A percentile compares a stretch with the other conserved stretches of the same genome.
phyloP scores from a whole-genome alignment of 2,113 vertebrate species.

The Daboia siamensis region DNA sequence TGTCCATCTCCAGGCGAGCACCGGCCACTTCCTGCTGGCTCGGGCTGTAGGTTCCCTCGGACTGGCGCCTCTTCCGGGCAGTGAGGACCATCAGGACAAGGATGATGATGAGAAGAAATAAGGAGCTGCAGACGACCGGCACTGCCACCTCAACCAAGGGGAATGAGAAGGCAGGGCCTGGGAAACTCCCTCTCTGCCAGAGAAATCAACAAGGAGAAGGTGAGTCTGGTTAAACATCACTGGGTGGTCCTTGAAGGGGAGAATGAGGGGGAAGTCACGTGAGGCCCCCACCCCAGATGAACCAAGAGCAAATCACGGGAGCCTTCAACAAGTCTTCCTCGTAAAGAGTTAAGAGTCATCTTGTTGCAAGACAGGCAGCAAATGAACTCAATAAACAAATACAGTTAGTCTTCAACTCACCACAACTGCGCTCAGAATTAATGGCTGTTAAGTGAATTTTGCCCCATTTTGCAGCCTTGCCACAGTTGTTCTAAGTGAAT shows the following conservation, averaged over 20 bases:
- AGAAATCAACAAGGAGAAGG: conserved; percentile 51
- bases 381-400: too few species aligned
- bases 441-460: too few species aligned
- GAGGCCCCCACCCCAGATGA: neutral
- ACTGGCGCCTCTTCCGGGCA: conserved; percentile 90
- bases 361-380: too few species aligned
- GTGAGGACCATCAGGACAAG: conserved; percentile 87
- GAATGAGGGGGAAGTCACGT: neutral
- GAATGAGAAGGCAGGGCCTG: conserved; percentile 67
- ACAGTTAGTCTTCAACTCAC: too few species aligned
- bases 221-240: conserved; percentile 40
- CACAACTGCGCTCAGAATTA: too few species aligned
- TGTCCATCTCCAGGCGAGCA: conserved; percentile 96
- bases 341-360: too few species aligned
- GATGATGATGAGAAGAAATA: conserved; percentile 81
- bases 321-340: neutral
- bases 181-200: conserved; percentile 77
- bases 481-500: too few species aligned
- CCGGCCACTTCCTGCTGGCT: conserved; percentile 95
- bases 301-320: neutral
- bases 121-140: conserved; percentile 84
- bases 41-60: conserved; percentile 95
- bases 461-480: too few species aligned
- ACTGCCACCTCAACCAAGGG: conserved; percentile 87
- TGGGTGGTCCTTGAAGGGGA: too few species aligned